A percentile compares a stretch with the other conserved stretches of the same genome.
These are phyloP conservation scores for Drosophila navojoa DNA, from an alignment of 1,140 invertebrate species.

Conservation along the genomic window DNA sequence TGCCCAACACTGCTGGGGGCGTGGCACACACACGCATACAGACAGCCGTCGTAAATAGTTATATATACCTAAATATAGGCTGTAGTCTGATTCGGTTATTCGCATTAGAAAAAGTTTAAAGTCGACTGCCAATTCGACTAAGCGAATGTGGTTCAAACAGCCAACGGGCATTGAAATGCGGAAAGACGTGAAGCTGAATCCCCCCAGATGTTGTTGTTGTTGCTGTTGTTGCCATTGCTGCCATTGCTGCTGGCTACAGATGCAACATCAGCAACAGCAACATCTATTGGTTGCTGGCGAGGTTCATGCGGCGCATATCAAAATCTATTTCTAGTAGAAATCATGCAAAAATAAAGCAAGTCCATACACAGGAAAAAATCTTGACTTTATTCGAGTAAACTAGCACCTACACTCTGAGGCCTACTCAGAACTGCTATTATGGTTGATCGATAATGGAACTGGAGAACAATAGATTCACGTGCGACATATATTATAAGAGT, in stretches of 20 bases:
- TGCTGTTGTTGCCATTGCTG: too few species aligned
- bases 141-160: constrained; percentile 42
- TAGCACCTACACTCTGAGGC: too few species aligned
- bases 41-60: not conserved
- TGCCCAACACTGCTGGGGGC: constrained; percentile 19
- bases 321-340: not conserved
- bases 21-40: constrained; percentile 14
- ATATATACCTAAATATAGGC: constrained; percentile 20
- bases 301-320: constrained; percentile 25
- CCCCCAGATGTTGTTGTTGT: not conserved
- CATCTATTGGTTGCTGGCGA: not conserved
- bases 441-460: too few species aligned
- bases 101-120: constrained; percentile 50
- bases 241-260: not conserved
- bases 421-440: too few species aligned
- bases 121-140: constrained; percentile 38
- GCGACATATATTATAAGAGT: too few species aligned
- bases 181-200: constrained; percentile 53
- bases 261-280: constrained; percentile 12
- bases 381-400: too few species aligned
- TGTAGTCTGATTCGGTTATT: constrained; percentile 30
- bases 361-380: too few species aligned
- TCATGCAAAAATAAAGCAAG: too few species aligned
- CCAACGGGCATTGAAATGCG: constrained; percentile 58
- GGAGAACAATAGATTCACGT: too few species aligned